Conservation (phyloP, 2,888 invertebrate species). For the Drosophila helvetica region DNA sequence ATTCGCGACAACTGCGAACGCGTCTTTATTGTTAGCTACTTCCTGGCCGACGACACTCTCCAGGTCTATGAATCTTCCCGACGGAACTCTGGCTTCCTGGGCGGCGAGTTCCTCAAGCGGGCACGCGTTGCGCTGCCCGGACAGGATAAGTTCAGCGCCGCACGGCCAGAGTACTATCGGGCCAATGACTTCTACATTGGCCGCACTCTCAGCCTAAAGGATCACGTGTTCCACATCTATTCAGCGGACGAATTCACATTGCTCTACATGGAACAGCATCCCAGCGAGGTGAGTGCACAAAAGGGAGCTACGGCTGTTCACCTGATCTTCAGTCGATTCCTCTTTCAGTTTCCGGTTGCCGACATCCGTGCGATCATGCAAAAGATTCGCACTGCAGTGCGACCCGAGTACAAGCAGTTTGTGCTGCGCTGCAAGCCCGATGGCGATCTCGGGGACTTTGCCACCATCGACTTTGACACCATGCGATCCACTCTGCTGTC, state of each 20-base stretch:
- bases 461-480: slow-evolving; percentile 77
- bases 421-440: slow-evolving; percentile 87
- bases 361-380: slow-evolving; percentile 89
- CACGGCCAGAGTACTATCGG: slow-evolving; percentile 90
- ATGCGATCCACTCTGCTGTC: slow-evolving; percentile 87
- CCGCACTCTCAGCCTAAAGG: slow-evolving; percentile 90
- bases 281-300: slow-evolving; percentile 86
- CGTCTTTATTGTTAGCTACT: slow-evolving; percentile 92
- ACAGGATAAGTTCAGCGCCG: slow-evolving; percentile 88
- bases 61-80: slow-evolving; percentile 91
- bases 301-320: neutral
- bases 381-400: slow-evolving; percentile 89
- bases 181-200: slow-evolving; percentile 94
- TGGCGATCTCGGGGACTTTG: slow-evolving; percentile 55
- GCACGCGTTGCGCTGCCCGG: slow-evolving; percentile 89
- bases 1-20: slow-evolving; percentile 87
- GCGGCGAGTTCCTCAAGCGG: slow-evolving; percentile 88
- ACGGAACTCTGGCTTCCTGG: slow-evolving; percentile 88
- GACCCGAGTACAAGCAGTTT: slow-evolving; percentile 90
- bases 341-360: slow-evolving; percentile 88
- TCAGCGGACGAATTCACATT: slow-evolving; percentile 94
- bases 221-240: slow-evolving; percentile 90
- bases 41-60: slow-evolving; percentile 92
- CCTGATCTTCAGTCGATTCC: neutral
- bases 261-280: slow-evolving; percentile 93